Conservation (phyloP, 2,888 invertebrate genomes). For the Epinotia brunnichana region DNA sequence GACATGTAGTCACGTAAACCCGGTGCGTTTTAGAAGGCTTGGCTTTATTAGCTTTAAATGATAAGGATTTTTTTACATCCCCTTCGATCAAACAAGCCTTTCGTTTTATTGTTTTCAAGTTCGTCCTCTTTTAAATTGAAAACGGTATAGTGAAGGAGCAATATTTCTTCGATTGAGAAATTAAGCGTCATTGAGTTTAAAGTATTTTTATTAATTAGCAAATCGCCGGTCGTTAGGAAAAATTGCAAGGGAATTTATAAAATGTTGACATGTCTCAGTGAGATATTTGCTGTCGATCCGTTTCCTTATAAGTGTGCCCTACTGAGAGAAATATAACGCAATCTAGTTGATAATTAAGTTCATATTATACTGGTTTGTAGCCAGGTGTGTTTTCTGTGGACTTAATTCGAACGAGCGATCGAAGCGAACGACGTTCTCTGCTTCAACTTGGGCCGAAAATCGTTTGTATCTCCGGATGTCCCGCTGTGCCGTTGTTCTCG, state of each 20-base stretch:
- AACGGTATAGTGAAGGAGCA: neutral
- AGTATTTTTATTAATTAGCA: slow-evolving; percentile 19
- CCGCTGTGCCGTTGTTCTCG: too few species aligned
- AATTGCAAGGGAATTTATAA: slow-evolving; percentile 7
- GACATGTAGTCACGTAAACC: slow-evolving; percentile 21
- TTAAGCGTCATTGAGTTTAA: neutral
- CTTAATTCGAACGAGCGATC: neutral
- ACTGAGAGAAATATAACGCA: slow-evolving; percentile 18
- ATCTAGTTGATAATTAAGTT: neutral
- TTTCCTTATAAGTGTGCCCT: slow-evolving; percentile 22
- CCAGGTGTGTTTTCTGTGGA: neutral
- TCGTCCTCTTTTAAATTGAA: neutral
- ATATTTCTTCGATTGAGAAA: slow-evolving; percentile 15
- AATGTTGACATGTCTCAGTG: slow-evolving; percentile 19
- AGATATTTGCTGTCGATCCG: neutral
- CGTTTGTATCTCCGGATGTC: too few species aligned
- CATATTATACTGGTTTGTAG: neutral
- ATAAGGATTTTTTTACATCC: neutral
- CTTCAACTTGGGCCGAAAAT: too few species aligned
- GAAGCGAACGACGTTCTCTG: too few species aligned
- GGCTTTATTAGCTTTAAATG: slow-evolving; percentile 25
- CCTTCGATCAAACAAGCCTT: neutral
- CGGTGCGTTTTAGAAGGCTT: slow-evolving; percentile 11
- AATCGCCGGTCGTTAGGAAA: slow-evolving; percentile 15
- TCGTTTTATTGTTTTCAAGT: neutral